phyloP scores from a whole-genome alignment of 2,113 vertebrate genomes.

The Oreochromis aureus region DNA sequence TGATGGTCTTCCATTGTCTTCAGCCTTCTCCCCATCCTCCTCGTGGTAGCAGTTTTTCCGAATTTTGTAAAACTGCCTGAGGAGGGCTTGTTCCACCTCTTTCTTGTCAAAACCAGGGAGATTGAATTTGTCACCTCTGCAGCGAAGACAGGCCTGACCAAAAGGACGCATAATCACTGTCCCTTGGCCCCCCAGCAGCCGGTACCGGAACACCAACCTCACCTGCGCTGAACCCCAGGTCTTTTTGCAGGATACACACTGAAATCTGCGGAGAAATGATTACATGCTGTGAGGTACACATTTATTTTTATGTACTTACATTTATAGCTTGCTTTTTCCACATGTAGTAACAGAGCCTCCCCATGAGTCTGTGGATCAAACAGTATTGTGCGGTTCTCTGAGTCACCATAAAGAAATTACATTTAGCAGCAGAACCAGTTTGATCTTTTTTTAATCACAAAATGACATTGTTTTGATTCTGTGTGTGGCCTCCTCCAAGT shows the following conservation, averaged over 20 bases:
- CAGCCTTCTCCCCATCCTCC: neutral
- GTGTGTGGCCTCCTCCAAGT: neutral
- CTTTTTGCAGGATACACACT: constrained; percentile 26
- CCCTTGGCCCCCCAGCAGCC: constrained; percentile 19
- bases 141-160: constrained; percentile 37
- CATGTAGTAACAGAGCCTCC: neutral
- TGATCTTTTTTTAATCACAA: neutral
- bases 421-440: neutral
- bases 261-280: constrained; percentile 23
- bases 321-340: neutral
- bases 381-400: neutral
- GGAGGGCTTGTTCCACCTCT: neutral
- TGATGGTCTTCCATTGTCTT: neutral
- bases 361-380: neutral
- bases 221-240: constrained; percentile 44
- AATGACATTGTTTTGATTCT: neutral
- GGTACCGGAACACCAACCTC: constrained; percentile 50
- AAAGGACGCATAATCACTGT: constrained; percentile 55
- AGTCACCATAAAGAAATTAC: neutral
- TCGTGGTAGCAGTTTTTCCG: constrained; percentile 45
- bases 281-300: neutral
- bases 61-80: constrained; percentile 37
- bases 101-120: constrained; percentile 28
- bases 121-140: neutral
- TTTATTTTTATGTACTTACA: neutral